Percentiles rank a stretch among this genome's conserved stretches.
These are phyloP conservation scores for Sitophilus oryzae DNA, from an alignment of 1,140 invertebrate genomes.

Conservation along the genomic window DNA sequence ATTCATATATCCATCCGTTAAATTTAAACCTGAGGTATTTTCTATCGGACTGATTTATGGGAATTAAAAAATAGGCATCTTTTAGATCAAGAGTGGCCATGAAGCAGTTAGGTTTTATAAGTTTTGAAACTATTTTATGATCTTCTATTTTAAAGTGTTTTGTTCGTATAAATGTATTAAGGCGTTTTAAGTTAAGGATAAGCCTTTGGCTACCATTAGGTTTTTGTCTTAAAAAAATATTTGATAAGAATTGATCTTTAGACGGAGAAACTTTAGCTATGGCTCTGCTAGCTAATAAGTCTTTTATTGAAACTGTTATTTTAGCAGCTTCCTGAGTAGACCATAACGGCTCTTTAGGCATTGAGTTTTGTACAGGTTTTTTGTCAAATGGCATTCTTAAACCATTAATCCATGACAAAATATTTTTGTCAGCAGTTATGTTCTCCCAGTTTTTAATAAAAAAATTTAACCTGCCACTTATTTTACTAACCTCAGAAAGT, in stretches of 20 bases:
- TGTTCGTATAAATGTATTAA: constrained; percentile 18
- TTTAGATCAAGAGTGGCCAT: constrained; percentile 22
- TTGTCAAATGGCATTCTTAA: no score
- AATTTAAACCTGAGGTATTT: constrained; percentile 14
- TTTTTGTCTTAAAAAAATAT: constrained; percentile 24
- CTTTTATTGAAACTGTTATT: background rate
- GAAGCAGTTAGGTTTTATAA: constrained; percentile 7
- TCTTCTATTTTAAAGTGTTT: constrained; percentile 28
- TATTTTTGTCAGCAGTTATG: no score
- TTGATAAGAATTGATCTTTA: constrained; percentile 18
- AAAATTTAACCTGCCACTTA: no score
- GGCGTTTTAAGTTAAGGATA: constrained; percentile 24
- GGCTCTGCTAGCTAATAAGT: background rate
- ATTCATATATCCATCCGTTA: constrained; percentile 3
- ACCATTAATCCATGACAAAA: no score
- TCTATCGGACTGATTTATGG: background rate
- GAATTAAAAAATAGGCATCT: constrained; percentile 4
- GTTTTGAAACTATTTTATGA: constrained; percentile 11
- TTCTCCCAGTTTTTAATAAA: no score
- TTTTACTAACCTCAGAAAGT: no score
- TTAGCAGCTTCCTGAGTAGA: background rate
- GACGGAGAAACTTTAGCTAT: background rate
- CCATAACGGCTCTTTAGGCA: no score
- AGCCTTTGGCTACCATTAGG: constrained; percentile 11
- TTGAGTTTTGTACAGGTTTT: no score